phyloP scores from a whole-genome alignment of 1,140 invertebrate species.

The Magallana gigas region DNA sequence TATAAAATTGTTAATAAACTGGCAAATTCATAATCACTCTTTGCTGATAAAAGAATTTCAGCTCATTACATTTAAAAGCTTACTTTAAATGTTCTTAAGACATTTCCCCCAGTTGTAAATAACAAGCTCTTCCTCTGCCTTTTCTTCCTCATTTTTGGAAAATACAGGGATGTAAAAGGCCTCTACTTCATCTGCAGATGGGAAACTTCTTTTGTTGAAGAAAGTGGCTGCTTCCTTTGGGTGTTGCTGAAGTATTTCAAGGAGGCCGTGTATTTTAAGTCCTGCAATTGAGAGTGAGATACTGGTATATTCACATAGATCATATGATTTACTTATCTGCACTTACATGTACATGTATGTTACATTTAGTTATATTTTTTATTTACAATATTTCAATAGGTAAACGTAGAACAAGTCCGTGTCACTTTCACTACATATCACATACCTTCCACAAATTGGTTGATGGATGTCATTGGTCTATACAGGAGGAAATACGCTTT shows the following conservation, averaged over 20 bases:
- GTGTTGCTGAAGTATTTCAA: neutral
- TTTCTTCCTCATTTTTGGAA: neutral
- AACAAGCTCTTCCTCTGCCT: conserved; percentile 12
- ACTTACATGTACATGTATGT: no score
- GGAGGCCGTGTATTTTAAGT: neutral
- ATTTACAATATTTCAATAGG: no score
- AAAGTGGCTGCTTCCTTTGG: conserved; percentile 5
- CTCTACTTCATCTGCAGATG: conserved; percentile 8
- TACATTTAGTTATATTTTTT: no score
- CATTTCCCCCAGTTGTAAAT: conserved; percentile 12
- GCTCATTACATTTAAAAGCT: neutral
- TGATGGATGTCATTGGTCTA: no score
- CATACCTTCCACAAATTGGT: no score
- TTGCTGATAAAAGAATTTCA: neutral
- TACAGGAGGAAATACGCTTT: no score
- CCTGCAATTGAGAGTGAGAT: conserved; percentile 11
- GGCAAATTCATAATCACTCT: neutral
- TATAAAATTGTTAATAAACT: neutral
- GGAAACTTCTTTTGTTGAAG: neutral
- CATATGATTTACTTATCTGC: neutral
- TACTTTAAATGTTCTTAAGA: neutral
- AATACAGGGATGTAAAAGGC: neutral
- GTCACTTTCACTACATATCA: no score
- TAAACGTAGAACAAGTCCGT: no score
- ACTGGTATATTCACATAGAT: neutral